phyloP scores from a whole-genome alignment of 2,888 invertebrate genomes.

The Graphium colonna region DNA sequence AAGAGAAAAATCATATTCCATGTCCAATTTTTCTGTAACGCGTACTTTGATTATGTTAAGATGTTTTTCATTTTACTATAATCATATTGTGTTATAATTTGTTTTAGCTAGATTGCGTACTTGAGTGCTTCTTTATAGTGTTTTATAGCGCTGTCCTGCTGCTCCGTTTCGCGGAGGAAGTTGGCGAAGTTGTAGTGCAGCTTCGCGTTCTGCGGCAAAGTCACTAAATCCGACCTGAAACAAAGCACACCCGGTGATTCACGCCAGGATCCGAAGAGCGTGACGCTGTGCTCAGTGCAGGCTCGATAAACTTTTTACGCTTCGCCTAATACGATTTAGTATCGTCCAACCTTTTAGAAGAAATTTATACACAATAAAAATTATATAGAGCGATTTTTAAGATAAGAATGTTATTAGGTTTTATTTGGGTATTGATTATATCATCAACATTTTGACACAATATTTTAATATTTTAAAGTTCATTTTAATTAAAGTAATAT shows the following conservation, averaged over 20 bases:
- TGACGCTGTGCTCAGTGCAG: constrained; percentile 44
- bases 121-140: constrained; percentile 91
- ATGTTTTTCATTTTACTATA: no score
- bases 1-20: no score
- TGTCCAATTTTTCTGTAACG: no score
- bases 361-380: no score
- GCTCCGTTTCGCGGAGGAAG: constrained; percentile 88
- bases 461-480: no score
- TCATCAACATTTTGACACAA: no score
- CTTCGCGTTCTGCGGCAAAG: constrained; percentile 92
- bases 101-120: constrained; percentile 62
- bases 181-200: constrained; percentile 96
- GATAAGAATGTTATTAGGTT: no score
- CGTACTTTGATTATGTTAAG: no score
- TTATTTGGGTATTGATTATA: no score
- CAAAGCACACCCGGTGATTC: constrained; percentile 63
- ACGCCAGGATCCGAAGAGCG: constrained; percentile 41
- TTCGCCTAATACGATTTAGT: constrained; percentile 28
- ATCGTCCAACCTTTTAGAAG: constrained; percentile 23
- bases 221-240: constrained; percentile 89
- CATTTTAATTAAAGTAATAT: no score
- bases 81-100: no score
- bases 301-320: constrained; percentile 38
- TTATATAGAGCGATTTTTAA: no score
- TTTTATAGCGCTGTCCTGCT: constrained; percentile 85